Conservation (phyloP, 1,140 invertebrate genomes). For the Drosophila mauritiana region DNA sequence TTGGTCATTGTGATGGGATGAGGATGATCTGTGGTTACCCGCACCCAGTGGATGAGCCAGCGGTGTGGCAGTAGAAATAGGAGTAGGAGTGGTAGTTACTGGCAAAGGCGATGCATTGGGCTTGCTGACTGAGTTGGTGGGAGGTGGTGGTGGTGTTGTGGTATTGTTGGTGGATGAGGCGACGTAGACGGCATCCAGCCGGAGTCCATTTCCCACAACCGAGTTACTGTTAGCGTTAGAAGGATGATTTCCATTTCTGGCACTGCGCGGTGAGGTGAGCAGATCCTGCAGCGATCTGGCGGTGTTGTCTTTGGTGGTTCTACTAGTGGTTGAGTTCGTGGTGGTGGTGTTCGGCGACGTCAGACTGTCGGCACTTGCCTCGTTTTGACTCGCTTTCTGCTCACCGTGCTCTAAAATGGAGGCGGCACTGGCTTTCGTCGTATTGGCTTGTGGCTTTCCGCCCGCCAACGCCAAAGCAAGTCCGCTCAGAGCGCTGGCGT, state of each 20-base stretch:
- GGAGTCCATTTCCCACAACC: constrained; percentile 75
- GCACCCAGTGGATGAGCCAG: constrained; percentile 58
- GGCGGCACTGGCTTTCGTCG: constrained; percentile 76
- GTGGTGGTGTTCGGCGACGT: constrained; percentile 76
- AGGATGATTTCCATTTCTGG: constrained; percentile 49
- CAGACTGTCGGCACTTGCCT: constrained; percentile 84
- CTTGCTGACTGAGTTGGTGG: constrained; percentile 18
- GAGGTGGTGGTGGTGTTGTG: constrained; percentile 35
- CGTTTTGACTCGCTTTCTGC: constrained; percentile 84
- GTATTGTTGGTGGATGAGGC: constrained; percentile 55
- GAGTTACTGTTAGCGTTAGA: constrained; percentile 70
- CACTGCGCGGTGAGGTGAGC: constrained; percentile 74
- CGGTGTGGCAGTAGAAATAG: constrained; percentile 67
- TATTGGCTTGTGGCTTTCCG: constrained; percentile 56
- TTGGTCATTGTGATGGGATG: constrained; percentile 20
- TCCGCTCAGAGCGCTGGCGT: constrained; percentile 68
- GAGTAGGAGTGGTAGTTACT: constrained; percentile 84
- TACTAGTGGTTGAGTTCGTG: constrained; percentile 31
- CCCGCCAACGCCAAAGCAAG: constrained; percentile 74
- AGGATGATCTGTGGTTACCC: constrained; percentile 48
- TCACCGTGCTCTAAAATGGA: constrained; percentile 84
- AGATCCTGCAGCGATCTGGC: constrained; percentile 77
- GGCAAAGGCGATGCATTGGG: constrained; percentile 66
- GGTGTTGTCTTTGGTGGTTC: constrained; percentile 48
- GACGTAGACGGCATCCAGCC: constrained; percentile 40